phyloP scores from a whole-genome alignment of 2,113 vertebrate genomes.

The Marmota flaviventris region DNA sequence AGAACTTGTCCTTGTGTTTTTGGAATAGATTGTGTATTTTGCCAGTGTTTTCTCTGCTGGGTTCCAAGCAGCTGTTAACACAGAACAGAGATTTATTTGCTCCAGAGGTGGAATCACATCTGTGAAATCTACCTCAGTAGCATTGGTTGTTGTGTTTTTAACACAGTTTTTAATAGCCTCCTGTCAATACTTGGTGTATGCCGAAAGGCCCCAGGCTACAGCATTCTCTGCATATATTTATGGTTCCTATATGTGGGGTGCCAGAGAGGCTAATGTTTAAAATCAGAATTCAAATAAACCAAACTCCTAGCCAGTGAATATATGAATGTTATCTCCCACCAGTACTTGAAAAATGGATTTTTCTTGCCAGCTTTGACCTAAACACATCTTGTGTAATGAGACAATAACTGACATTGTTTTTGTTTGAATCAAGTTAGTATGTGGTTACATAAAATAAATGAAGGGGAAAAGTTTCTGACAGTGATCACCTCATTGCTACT shows the following conservation, averaged over 20 bases:
- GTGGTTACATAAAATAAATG: conserved; percentile 59
- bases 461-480: background rate
- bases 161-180: conserved; percentile 84
- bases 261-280: conserved; percentile 83
- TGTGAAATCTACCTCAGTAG: conserved; percentile 80
- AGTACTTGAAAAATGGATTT: conserved; percentile 43
- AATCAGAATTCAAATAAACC: conserved; percentile 76
- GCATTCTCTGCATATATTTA: conserved; percentile 83
- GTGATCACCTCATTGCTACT: background rate
- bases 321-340: conserved; percentile 41
- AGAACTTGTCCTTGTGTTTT: conserved; percentile 65
- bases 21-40: background rate
- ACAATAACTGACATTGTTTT: conserved; percentile 34
- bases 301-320: conserved; percentile 58
- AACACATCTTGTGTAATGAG: conserved; percentile 44
- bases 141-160: conserved; percentile 71
- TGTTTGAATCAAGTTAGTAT: conserved; percentile 16
- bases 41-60: conserved; percentile 74
- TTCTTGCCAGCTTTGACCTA: conserved; percentile 66
- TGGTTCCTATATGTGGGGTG: conserved; percentile 76
- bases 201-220: conserved; percentile 81
- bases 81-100: conserved; percentile 84
- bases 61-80: background rate
- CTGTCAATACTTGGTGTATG: conserved; percentile 76
- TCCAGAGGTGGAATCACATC: conserved; percentile 85